Conservation (phyloP, 2,113 vertebrate genomes). For the Asarcornis scutulata region DNA sequence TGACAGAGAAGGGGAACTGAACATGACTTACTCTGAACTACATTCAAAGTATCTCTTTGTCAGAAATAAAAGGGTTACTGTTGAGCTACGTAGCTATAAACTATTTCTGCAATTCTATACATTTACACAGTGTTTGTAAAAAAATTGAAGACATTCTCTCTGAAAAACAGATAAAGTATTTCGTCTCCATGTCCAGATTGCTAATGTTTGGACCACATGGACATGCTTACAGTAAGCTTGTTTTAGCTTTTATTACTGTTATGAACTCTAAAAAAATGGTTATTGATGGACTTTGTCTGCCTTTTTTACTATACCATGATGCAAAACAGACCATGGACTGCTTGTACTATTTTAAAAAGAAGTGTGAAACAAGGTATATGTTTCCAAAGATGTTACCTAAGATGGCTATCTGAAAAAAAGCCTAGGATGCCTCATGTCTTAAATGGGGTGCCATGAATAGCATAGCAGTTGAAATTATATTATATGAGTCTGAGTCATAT, state of each 20-base stretch:
- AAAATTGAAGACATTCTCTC: neutral
- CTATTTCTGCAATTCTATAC: neutral
- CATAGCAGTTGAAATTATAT: neutral
- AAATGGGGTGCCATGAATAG: neutral
- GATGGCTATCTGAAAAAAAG: neutral
- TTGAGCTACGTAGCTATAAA: neutral
- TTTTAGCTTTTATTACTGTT: neutral
- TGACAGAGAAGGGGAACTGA: neutral
- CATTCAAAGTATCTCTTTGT: neutral
- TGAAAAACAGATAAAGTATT: neutral
- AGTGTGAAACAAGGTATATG: neutral
- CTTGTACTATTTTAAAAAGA: neutral
- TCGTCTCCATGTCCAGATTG: neutral
- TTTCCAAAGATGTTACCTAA: neutral
- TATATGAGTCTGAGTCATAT: neutral
- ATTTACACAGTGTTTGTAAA: neutral
- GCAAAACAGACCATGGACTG: neutral
- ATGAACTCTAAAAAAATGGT: neutral
- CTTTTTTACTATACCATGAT: neutral
- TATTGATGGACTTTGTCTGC: neutral
- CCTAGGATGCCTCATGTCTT: neutral
- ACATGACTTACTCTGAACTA: neutral
- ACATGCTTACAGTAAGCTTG: neutral
- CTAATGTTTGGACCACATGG: neutral
- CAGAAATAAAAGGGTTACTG: neutral